Percentiles rank a stretch among this genome's conserved stretches.
These are phyloP conservation scores for Furcifer pardalis DNA, from an alignment of 2,797 vertebrate genomes.

Conservation along the genomic window DNA sequence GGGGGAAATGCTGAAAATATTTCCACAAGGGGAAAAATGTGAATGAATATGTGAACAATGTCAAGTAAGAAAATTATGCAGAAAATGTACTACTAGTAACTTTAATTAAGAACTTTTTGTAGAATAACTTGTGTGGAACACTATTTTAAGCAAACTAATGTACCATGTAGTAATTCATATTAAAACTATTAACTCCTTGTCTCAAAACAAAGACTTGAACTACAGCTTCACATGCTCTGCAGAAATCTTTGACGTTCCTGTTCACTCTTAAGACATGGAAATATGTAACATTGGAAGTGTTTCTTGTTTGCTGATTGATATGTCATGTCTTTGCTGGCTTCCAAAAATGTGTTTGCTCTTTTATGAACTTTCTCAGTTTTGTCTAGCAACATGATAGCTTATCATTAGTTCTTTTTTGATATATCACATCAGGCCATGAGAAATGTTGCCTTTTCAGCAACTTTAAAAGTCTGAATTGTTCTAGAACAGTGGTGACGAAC, in stretches of 20 bases:
- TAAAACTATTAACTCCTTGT: background rate
- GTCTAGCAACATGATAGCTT: conserved; percentile 29
- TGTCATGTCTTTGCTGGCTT: background rate
- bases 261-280: conserved; percentile 9
- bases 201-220: background rate
- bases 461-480: conserved; percentile 31
- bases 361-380: conserved; percentile 8
- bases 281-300: background rate
- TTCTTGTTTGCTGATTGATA: background rate
- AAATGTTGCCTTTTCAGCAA: conserved; percentile 32
- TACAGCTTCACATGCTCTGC: background rate
- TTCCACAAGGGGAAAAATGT: no score
- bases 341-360: conserved; percentile 4
- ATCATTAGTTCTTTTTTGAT: conserved; percentile 41
- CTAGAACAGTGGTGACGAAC: no score
- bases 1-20: no score
- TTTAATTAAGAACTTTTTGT: background rate
- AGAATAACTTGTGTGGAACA: background rate
- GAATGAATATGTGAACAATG: no score
- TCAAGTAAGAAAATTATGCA: background rate
- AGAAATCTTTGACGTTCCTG: background rate
- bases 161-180: background rate
- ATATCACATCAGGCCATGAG: conserved; percentile 3
- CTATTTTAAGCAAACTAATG: background rate
- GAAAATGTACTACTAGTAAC: background rate